Base-by-base conservation (phyloP, 2,797 vertebrate species). In the Pygocentrus nattereri region DNA sequence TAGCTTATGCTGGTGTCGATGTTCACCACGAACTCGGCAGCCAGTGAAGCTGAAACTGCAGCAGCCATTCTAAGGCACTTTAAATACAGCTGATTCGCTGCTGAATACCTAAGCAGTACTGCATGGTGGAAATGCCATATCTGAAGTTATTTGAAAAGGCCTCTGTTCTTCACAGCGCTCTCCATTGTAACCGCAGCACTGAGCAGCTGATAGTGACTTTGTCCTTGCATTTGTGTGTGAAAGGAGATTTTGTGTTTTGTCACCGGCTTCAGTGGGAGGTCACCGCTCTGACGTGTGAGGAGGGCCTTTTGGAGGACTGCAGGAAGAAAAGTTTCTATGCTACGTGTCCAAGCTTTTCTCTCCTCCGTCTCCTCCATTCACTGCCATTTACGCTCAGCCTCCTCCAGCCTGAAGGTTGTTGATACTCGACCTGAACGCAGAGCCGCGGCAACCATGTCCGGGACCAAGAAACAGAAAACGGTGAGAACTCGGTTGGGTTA, bases 331-430 rank as follows among this genome's bases (percentile, higher is more conserved):
- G 78, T 34, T 81, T 27, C 18, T 76, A 88, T 94, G 93, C 91
- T 87, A 97, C 6, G 91, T 99, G 87, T 88, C 98, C 86, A 98
- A 96, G 94, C 90, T 84, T 95, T 77, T 0, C 95, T 96, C 87
- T 94, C 94, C 0, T 19, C 44, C 4, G 21, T 23, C 11, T 0
- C 16, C 15, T 34, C 23, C 61, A 19, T 56, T 44, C 70, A 65
- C 58, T 49, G 73, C 38, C 11, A 12, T 61, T 93, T 3, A 87
- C 91, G 64, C 93, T 95, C 5, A 59, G 52, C 34, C 21, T 38
- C 44, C 44, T 71, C 65, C 25, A 7, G 34, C 2, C 47, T 41
- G 1, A 25, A 49, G n/a, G 13, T 23, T 56, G 13, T 16, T 27
- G 38, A 68, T 7, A 10, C 19, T 25, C 54, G 62, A 23, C 31